These are phyloP conservation scores for Plecotus auritus DNA, from an alignment of 2,113 vertebrate genomes.

Conservation along the genomic window DNA sequence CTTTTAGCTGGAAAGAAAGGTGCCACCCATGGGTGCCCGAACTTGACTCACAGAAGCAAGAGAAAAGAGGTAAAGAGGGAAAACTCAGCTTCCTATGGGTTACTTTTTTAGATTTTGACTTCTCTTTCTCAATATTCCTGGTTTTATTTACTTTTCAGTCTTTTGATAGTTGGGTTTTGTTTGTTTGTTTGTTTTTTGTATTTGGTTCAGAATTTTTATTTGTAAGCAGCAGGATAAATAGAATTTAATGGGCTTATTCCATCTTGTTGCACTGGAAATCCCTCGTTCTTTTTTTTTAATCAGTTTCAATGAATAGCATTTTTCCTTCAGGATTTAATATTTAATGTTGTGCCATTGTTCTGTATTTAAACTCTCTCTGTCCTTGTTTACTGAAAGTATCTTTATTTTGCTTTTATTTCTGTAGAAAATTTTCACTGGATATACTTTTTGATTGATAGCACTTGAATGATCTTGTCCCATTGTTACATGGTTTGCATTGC, in stretches of 20 bases:
- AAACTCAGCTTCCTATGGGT: neutral
- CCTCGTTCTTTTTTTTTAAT: neutral
- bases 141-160: neutral
- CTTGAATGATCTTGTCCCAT: neutral
- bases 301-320: neutral
- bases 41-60: neutral
- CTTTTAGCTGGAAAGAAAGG: neutral
- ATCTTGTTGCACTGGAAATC: neutral
- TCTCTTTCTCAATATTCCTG: neutral
- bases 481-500: neutral
- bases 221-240: neutral
- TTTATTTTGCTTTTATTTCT: conserved; percentile 18
- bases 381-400: neutral
- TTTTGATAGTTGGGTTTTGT: neutral
- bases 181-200: neutral
- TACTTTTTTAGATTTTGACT: neutral
- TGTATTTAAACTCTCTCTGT: neutral
- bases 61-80: neutral
- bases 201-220: neutral
- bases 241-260: neutral
- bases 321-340: neutral
- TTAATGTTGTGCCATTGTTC: neutral
- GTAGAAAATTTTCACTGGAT: neutral
- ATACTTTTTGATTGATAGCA: neutral
- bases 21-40: neutral